phyloP scores from a whole-genome alignment of 1,140 invertebrate genomes.

The Drosophila repleta region DNA sequence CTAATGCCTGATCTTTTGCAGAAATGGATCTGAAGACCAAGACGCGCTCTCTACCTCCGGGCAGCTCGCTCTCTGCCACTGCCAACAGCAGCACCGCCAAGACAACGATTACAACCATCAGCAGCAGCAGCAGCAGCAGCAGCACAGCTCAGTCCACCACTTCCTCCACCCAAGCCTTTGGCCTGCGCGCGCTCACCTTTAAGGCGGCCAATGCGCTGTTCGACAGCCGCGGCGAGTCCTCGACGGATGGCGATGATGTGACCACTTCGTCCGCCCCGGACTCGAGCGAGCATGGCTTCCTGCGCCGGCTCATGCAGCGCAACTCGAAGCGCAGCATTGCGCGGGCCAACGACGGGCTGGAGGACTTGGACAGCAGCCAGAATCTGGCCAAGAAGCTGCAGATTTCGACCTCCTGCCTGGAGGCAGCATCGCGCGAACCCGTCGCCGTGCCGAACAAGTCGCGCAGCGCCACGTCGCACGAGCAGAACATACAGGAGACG shows the following conservation, averaged over 20 bases:
- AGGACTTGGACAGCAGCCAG: conserved; percentile 84
- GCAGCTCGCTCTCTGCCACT: conserved; percentile 70
- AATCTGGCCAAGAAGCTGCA: conserved; percentile 82
- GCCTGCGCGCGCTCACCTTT: conserved; percentile 41
- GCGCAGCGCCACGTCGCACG: conserved; percentile 66
- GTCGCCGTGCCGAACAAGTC: conserved; percentile 48
- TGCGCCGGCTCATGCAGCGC: conserved; percentile 87
- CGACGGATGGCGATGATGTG: conserved; percentile 63
- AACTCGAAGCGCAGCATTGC: conserved; percentile 85
- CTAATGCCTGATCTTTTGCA: conserved; percentile 12
- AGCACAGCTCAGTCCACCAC: conserved; percentile 3
- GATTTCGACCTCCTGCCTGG: conserved; percentile 65
- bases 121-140: conserved; percentile 19
- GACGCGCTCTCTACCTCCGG: conserved; percentile 88
- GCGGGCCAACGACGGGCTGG: conserved; percentile 83
- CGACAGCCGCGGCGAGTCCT: conserved; percentile 62
- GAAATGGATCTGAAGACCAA: conserved; percentile 85
- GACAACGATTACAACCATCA: conserved; percentile 30
- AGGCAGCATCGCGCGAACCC: conserved; percentile 50
- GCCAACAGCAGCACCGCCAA: conserved; percentile 32
- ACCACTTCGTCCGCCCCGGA: conserved; percentile 4
- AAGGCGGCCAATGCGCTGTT: conserved; percentile 52
- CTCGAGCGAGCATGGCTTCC: conserved; percentile 86
- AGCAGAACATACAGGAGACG: conserved; percentile 71
- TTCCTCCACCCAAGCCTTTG: conserved; percentile 46